A percentile compares a stretch with the other conserved stretches of the same genome.
Conservation (phyloP, 2,113 vertebrate genomes). For the Sialia sialis region DNA sequence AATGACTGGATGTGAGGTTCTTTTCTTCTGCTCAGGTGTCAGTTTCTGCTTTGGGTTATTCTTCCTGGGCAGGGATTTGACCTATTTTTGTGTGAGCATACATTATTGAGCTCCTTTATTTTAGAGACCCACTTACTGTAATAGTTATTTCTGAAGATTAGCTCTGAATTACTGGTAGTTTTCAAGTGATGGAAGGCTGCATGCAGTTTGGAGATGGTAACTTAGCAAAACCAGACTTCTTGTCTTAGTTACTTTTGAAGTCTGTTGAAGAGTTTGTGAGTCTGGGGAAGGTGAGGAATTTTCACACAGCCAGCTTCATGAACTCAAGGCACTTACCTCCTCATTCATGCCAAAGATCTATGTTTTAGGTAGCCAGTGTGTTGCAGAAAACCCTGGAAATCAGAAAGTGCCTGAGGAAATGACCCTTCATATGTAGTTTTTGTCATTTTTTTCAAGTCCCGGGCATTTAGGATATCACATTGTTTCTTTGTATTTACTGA, state of each 20-base stretch:
- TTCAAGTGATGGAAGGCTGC: no score
- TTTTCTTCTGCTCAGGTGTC: not conserved
- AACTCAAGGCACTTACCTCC: not conserved
- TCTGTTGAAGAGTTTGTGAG: not conserved
- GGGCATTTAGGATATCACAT: not conserved
- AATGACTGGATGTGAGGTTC: not conserved
- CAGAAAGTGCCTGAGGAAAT: not conserved
- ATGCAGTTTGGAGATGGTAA: not conserved
- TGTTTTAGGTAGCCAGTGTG: not conserved
- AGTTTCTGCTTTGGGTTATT: not conserved
- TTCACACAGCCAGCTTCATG: not conserved
- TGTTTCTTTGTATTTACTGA: not conserved
- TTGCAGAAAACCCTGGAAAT: not conserved
- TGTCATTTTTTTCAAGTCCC: not conserved
- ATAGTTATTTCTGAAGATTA: not conserved
- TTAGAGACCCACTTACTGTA: not conserved
- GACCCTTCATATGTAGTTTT: not conserved
- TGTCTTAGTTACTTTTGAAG: not conserved
- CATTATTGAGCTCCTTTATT: not conserved
- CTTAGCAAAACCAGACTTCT: not conserved
- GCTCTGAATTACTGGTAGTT: not conserved
- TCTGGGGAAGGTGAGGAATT: not conserved
- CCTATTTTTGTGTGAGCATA: not conserved
- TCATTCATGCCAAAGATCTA: not conserved
- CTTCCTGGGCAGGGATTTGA: not conserved